These are phyloP conservation scores for Vanessa tameamea DNA, from an alignment of 1,140 invertebrate species.

Conservation along the genomic window DNA sequence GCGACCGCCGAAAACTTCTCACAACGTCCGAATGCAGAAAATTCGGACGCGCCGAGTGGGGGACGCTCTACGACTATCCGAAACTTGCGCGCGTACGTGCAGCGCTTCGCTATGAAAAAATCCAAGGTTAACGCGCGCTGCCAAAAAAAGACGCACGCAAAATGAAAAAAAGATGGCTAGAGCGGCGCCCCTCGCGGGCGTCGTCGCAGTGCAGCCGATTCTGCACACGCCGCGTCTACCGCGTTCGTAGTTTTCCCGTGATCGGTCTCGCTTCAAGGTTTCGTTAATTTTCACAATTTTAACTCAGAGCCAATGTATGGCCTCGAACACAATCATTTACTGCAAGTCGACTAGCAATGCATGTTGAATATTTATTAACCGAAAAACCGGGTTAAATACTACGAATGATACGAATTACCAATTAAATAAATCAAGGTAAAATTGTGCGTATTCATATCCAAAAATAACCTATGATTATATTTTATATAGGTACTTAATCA, in stretches of 20 bases:
- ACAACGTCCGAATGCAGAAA: slow-evolving; percentile 77
- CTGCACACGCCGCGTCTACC: slow-evolving; percentile 53
- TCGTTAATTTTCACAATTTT: slow-evolving; percentile 23
- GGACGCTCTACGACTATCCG: slow-evolving; percentile 79
- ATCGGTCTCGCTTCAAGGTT: slow-evolving; percentile 38
- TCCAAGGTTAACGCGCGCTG: slow-evolving; percentile 78
- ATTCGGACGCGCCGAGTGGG: slow-evolving; percentile 77
- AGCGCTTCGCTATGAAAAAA: slow-evolving; percentile 79
- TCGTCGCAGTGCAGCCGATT: slow-evolving; percentile 75
- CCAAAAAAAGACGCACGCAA: slow-evolving; percentile 79
- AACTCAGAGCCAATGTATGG: slow-evolving; percentile 17
- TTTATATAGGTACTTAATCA: not conserved
- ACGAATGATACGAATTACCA: not conserved
- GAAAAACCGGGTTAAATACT: not conserved
- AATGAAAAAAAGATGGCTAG: slow-evolving; percentile 76
- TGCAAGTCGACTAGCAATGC: slow-evolving; percentile 5
- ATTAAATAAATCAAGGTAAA: slow-evolving; percentile 9
- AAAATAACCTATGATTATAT: not conserved
- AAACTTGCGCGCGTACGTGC: slow-evolving; percentile 77
- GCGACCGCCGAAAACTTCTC: slow-evolving; percentile 78
- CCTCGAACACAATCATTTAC: slow-evolving; percentile 18
- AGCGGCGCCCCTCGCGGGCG: slow-evolving; percentile 71
- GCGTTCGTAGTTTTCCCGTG: slow-evolving; percentile 39
- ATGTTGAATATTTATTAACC: slow-evolving; percentile 13
- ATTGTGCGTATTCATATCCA: not conserved